Evolutionary conservation across 2,888 invertebrate species (phyloP), one percentile per base, ranked within the genome.

Genomic region (Ptycholaimellus sp.): DNA sequence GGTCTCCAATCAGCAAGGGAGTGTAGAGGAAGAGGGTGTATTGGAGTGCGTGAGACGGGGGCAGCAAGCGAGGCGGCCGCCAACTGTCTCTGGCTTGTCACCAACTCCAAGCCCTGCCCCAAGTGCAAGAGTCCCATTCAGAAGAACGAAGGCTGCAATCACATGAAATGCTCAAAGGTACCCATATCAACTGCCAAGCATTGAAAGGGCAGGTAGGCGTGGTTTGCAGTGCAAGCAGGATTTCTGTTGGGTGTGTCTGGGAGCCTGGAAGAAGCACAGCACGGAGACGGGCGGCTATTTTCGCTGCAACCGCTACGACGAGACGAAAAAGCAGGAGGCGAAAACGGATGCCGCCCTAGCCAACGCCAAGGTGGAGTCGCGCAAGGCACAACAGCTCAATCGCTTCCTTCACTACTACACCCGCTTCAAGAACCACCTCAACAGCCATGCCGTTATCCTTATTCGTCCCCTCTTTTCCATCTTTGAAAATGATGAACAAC

Each of bases 101-200:
- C 72, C 16, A 71, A 73, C 58, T 70, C 72, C 3, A 73, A 73
- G 51, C 70, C 71, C 1, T 73, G 72, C 52, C 72, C 73, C 20
- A 72, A 71, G 54, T 73, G 73, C 53, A 70, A 70, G 47, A 70
- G 70, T 44, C 72, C 72, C 3, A 73, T 73, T 42, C 72, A 73
- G 57, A 72, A 73, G 52, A 72, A 72, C 51, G 73, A 73, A 57
- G 73, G 70, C 16, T 73, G 73, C 56, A 73, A 73, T 54, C 72
- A 73, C 53, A 72, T 73, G 70, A 72, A 72, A 53, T 73, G 73
- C 56, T 70, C 70, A 33, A 72, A 72, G n/a, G n/a, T n/a, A n/a
- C n/a, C n/a, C n/a, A n/a, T n/a, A n/a, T n/a, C n/a, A n/a, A n/a
- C n/a, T n/a, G n/a, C n/a, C n/a, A n/a, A n/a, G n/a, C n/a, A n/a